phyloP scores from a whole-genome alignment of 1,140 invertebrate species.

The Arion vulgaris region DNA sequence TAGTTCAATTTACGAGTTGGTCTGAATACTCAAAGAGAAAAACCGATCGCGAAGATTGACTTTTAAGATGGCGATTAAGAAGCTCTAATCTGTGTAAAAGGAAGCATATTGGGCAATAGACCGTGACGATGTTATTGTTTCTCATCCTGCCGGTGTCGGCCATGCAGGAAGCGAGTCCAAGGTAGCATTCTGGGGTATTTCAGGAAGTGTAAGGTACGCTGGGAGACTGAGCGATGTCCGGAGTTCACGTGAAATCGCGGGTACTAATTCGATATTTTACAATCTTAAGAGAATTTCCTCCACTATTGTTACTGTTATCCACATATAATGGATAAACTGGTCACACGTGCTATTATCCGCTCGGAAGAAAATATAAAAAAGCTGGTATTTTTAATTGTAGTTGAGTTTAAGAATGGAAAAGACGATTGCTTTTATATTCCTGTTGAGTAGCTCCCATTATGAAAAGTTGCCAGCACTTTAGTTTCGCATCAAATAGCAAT shows the following conservation, averaged over 20 bases:
- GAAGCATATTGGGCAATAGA: neutral
- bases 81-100: conserved; percentile 3
- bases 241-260: conserved; percentile 10
- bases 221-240: conserved; percentile 12
- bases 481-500: neutral
- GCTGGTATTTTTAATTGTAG: neutral
- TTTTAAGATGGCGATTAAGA: neutral
- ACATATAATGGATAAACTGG: neutral
- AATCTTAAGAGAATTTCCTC: neutral
- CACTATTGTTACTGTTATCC: neutral
- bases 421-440: neutral
- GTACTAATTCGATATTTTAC: conserved; percentile 14
- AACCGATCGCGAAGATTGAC: neutral
- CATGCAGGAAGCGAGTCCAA: neutral
- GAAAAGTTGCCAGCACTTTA: conserved; percentile 2
- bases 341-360: neutral
- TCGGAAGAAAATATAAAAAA: neutral
- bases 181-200: neutral
- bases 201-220: conserved; percentile 11
- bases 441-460: neutral
- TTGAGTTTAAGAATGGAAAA: neutral
- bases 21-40: neutral
- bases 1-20: neutral
- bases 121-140: neutral
- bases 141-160: neutral